Conservation (phyloP, 2,113 vertebrate species). For the Anhinga rufa region DNA sequence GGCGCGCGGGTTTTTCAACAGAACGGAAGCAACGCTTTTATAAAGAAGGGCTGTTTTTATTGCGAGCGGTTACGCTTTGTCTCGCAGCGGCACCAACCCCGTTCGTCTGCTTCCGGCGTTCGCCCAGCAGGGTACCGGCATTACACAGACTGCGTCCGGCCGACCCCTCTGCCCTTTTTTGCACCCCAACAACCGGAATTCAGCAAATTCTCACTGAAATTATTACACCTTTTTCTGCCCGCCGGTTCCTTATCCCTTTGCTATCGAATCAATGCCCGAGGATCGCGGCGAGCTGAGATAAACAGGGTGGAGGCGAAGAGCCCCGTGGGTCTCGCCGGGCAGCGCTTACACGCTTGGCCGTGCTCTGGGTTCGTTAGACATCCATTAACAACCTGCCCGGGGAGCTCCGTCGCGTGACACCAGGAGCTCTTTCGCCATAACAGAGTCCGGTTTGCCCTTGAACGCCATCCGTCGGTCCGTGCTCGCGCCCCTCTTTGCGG, state of each 20-base stretch:
- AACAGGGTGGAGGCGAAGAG: background rate
- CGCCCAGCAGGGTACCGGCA: background rate
- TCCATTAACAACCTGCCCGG: background rate
- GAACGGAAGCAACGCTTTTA: fast-evolving
- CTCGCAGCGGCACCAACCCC: background rate
- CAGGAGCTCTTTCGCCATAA: fast-evolving
- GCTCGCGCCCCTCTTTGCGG: background rate
- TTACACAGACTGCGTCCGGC: background rate
- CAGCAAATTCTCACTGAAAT: background rate
- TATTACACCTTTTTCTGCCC: background rate
- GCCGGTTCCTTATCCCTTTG: background rate
- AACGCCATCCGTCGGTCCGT: background rate
- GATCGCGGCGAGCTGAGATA: background rate
- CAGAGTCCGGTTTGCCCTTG: background rate
- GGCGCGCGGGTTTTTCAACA: background rate
- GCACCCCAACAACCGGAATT: background rate
- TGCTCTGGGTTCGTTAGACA: no score
- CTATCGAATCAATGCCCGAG: background rate
- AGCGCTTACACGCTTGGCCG: background rate
- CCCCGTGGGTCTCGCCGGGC: background rate
- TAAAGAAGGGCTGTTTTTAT: background rate
- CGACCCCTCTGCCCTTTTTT: background rate
- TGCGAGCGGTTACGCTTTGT: background rate
- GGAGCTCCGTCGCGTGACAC: background rate
- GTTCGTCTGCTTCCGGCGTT: background rate